Evolutionary conservation across 2,797 vertebrate species (phyloP), one percentile per base, ranked within the genome.

Genomic region (Pangasius macronema): DNA sequence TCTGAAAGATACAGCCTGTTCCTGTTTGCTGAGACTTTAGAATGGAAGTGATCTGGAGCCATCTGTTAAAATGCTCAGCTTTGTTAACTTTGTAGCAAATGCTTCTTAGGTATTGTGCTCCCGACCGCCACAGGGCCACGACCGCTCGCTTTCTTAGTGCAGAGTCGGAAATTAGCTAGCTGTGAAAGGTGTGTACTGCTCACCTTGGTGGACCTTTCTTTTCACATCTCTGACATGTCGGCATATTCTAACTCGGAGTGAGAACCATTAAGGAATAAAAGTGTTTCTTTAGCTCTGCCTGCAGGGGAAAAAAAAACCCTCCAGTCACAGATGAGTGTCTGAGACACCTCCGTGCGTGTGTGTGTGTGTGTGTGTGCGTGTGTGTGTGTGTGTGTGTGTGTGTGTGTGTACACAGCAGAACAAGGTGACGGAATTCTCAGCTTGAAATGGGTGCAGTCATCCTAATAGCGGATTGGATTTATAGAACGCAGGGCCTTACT

Each of bases 191-290:
- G 36, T 30, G 46, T 86, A 49, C 42, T 30, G 73, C 13, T 85
- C 75, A 84, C 65, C 75, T 72, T 18, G 22, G 3, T 3, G 22
- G 51, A 61, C 87, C 68, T 84, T 49, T 67, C 72, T 27, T 84
- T 84, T 79, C 33, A 87, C 27, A 53, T 39, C 68, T 14, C 51
- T 36, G 67, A 42, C 51, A 67, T 24, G 36, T 65, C 11, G 11
- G 22, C 22, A 7, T 36, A 27, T 57, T 84, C 68, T 65, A 33
- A 77, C 57, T 57, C 14, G 1, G 57, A 79, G 73, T 2, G 20
- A 65, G 46, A 85, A 33, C 85, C 63, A 82, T 86, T 86, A 81
- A 57, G 53, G 51, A 82, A 81, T 85, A 73, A 85, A 85, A 49
- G 70, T 65, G 53, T 75, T 53, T 79, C 84, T 77, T 79, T 36